Evolutionary conservation across 2,888 invertebrate genomes (phyloP), one percentile per base, ranked within the genome.

Genomic region (Macrosoma leucophasiata): DNA sequence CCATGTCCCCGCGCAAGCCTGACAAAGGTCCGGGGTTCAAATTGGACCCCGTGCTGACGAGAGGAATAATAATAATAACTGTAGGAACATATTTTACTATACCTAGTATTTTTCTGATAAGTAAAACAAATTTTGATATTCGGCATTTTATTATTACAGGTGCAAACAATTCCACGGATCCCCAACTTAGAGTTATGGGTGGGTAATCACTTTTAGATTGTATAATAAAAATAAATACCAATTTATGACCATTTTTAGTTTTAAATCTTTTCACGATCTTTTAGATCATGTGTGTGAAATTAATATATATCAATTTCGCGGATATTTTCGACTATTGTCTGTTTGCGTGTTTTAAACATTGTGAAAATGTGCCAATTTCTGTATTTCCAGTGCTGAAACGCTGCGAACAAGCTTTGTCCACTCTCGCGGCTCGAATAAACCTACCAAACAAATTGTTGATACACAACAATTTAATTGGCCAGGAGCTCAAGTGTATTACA

Each of bases 311-410:
- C n/a, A n/a, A n/a, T n/a, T n/a, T n/a, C n/a, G n/a, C n/a, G n/a
- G n/a, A n/a, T n/a, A n/a, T n/a, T n/a, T n/a, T n/a, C 17, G 10
- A 26, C 3, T 10, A 10, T 14, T 26, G n/a, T 15, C 5, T 26
- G 6, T 13, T 7, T 10, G 3, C 8, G 10, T 13, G 8, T 15
- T 26, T 18, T 15, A 26, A 8, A 1, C 12, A 12, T 26, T 42
- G 44, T 47, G 44, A 45, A 50, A 15, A 29, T 8, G n/a, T 17
- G 52, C n/a, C n/a, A n/a, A n/a, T n/a, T 64, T 62, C 66, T 71
- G 55, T 70, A 50, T 62, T 77, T 67, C 41, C 84, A 84, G 84
- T 81, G 56, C 50, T 82, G 48, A 62, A 60, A 60, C 79, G 79
- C 52, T 81, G 81, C 66, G 50, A 58, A 50, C 47, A 58, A 54